phyloP scores from a whole-genome alignment of 2,888 invertebrate genomes.

The Phoronis australis region DNA sequence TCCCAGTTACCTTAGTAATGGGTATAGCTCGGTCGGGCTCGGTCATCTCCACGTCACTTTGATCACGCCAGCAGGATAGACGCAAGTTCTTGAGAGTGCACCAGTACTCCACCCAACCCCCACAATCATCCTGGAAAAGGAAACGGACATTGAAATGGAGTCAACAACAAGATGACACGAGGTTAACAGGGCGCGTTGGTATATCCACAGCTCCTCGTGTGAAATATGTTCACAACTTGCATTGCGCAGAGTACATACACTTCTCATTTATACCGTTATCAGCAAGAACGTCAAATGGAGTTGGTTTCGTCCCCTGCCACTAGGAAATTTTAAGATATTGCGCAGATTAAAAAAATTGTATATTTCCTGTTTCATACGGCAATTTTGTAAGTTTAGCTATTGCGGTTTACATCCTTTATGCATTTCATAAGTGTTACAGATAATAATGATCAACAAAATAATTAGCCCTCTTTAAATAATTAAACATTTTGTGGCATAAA shows the following conservation, averaged over 20 bases:
- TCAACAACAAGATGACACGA: not conserved
- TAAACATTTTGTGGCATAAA: no score
- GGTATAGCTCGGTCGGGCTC: constrained; percentile 51
- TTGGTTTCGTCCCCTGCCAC: no score
- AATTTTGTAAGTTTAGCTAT: no score
- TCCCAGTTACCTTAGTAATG: constrained; percentile 53
- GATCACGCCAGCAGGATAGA: constrained; percentile 56
- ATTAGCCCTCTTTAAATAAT: no score
- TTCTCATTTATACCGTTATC: not conserved
- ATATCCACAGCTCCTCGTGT: not conserved
- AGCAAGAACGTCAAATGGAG: not conserved
- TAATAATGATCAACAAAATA: no score
- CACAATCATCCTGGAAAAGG: constrained; percentile 26
- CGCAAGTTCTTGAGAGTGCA: constrained; percentile 57
- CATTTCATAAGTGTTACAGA: no score
- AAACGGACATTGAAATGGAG: not conserved
- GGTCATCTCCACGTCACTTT: constrained; percentile 44
- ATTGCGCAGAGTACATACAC: not conserved
- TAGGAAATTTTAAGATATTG: no score
- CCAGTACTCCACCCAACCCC: constrained; percentile 51
- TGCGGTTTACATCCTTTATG: no score
- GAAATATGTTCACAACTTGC: not conserved
- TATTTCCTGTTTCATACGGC: no score
- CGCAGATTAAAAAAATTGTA: no score
- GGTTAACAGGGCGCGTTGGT: not conserved